Conservation (phyloP, 2,113 vertebrate species). For the Ardeotis arabs region DNA sequence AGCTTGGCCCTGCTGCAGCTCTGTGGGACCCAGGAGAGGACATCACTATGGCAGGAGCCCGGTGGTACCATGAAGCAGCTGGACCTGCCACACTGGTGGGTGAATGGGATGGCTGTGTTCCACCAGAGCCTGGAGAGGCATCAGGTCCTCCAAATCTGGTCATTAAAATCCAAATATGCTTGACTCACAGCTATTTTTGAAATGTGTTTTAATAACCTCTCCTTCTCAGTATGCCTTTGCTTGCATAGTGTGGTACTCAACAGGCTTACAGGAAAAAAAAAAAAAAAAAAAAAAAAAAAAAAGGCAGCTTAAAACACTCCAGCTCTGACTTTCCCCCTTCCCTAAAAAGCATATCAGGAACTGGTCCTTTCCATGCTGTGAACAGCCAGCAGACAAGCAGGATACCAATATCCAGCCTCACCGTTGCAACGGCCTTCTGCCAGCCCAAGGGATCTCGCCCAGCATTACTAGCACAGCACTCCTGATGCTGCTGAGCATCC, state of each 20-base stretch:
- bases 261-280: background rate
- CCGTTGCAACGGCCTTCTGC: background rate
- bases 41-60: background rate
- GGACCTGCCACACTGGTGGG: background rate
- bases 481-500: accelerated
- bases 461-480: background rate
- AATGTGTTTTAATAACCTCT: background rate
- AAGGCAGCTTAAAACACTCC: background rate
- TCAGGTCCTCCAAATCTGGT: background rate
- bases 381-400: background rate
- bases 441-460: background rate
- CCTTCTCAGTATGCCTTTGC: background rate
- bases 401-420: background rate
- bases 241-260: background rate
- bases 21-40: background rate
- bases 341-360: background rate
- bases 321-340: background rate
- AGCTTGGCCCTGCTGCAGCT: background rate
- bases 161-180: background rate
- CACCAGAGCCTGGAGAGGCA: background rate
- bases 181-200: background rate
- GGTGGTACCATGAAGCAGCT: background rate
- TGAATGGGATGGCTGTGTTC: background rate
- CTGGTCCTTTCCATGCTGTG: accelerated
- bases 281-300: background rate